phyloP scores from a whole-genome alignment of 2,113 vertebrate genomes.

The Saguinus midas region DNA sequence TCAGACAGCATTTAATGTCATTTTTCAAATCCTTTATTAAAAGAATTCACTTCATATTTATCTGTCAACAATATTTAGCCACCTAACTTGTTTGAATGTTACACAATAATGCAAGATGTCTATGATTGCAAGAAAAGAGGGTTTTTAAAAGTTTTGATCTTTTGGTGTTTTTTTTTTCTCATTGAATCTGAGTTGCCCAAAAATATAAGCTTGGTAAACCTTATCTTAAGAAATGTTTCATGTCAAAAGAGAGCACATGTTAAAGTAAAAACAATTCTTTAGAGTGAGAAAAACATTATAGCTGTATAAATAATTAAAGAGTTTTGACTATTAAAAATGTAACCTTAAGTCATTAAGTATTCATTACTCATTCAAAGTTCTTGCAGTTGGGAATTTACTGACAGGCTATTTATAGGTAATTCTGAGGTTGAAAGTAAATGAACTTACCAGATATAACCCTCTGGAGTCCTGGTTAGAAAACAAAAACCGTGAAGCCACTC shows the following conservation, averaged over 20 bases:
- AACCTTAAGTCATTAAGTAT: background rate
- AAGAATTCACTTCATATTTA: background rate
- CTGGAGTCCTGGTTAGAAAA: background rate
- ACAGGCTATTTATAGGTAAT: background rate
- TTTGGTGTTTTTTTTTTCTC: background rate
- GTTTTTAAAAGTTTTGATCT: background rate
- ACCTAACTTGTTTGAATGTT: background rate
- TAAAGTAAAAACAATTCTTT: background rate
- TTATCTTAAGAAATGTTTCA: conserved; percentile 16
- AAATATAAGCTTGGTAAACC: conserved; percentile 8
- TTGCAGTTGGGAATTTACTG: background rate
- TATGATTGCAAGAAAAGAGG: background rate
- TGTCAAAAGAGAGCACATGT: background rate
- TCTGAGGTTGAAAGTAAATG: background rate
- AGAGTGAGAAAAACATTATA: background rate
- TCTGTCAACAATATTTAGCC: background rate
- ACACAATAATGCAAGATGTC: background rate
- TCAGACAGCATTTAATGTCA: background rate
- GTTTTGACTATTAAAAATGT: conserved; percentile 30
- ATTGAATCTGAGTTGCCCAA: background rate
- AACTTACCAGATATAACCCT: background rate
- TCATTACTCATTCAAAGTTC: conserved; percentile 11
- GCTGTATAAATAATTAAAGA: conserved; percentile 2
- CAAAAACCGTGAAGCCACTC: background rate
- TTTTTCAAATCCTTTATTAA: background rate